Evolutionary conservation across 1,140 invertebrate genomes (phyloP).

Genomic region (Drosophila arawakana): DNA sequence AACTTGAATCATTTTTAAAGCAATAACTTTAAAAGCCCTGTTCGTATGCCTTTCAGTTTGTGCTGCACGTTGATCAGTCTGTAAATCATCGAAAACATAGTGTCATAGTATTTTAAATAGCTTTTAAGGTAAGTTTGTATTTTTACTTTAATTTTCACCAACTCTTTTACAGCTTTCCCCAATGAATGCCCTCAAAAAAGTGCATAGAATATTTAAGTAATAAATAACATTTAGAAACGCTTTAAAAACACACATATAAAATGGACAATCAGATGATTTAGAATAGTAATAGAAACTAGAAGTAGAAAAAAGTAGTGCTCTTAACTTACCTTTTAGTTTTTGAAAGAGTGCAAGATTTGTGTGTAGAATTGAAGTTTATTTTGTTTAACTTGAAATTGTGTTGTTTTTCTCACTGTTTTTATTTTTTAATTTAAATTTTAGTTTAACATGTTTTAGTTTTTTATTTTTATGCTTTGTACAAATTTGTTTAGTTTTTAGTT

Average conservation of each 20-base stretch:
- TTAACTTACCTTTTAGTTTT: constrained; percentile 36
- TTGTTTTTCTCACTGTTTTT: constrained; percentile 17
- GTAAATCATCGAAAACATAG: no score
- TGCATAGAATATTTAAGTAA: constrained; percentile 13
- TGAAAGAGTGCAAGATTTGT: constrained; percentile 23
- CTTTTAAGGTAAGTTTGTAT: no score
- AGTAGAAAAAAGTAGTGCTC: constrained; percentile 19
- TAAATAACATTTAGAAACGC: constrained; percentile 39
- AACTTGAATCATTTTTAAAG: no score
- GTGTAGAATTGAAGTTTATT: constrained; percentile 26
- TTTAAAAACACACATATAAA: constrained; percentile 9
- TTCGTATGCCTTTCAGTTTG: no score
- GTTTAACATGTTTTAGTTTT: constrained; percentile 13
- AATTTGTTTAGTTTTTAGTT: constrained; percentile 31
- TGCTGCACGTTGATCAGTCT: no score
- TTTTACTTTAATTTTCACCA: no score
- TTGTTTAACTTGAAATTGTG: constrained; percentile 7
- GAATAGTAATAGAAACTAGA: neutral
- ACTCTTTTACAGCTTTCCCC: no score
- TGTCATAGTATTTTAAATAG: no score
- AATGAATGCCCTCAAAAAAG: constrained; percentile 19
- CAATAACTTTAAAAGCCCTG: no score
- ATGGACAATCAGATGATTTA: constrained; percentile 13
- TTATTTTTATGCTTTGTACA: constrained; percentile 42
- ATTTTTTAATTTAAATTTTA: neutral